Evolutionary conservation across 2,888 invertebrate genomes (phyloP).

Genomic region (Zele albiditarsus): DNA sequence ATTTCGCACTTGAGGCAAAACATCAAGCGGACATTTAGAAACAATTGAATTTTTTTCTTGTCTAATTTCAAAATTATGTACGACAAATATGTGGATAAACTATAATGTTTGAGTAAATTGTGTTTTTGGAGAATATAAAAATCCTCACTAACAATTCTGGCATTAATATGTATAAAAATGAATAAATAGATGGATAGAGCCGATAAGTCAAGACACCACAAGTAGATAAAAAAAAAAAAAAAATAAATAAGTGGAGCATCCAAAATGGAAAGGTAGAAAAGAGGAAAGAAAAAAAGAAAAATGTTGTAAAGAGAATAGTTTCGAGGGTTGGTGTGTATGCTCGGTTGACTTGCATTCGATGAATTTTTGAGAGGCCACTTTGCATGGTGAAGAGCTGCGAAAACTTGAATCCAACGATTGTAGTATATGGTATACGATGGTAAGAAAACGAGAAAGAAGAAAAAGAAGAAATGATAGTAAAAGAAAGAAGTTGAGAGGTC

Average conservation of each 20-base stretch:
- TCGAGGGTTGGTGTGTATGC: constrained; percentile 11
- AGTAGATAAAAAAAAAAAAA: neutral
- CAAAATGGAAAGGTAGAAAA: neutral
- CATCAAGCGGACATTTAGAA: no score
- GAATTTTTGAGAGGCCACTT: constrained; percentile 34
- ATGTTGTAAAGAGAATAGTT: constrained; percentile 15
- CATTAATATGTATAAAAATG: neutral
- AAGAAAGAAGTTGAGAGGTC: neutral
- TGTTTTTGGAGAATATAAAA: no score
- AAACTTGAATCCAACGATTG: constrained; percentile 26
- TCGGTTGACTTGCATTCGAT: constrained; percentile 28
- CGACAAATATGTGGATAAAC: neutral
- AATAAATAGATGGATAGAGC: neutral
- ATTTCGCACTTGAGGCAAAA: no score
- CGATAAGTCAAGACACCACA: neutral
- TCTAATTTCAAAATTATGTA: no score
- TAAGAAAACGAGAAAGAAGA: neutral
- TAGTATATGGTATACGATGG: neutral
- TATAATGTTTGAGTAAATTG: no score
- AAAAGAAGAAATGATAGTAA: neutral
- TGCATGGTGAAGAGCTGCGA: constrained; percentile 18
- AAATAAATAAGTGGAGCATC: neutral
- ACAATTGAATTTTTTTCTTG: no score
- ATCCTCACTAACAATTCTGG: neutral
- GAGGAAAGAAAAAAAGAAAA: constrained; percentile 14